Evolutionary conservation across 2,113 vertebrate genomes (phyloP).

Genomic region (Peromyscus leucopus): DNA sequence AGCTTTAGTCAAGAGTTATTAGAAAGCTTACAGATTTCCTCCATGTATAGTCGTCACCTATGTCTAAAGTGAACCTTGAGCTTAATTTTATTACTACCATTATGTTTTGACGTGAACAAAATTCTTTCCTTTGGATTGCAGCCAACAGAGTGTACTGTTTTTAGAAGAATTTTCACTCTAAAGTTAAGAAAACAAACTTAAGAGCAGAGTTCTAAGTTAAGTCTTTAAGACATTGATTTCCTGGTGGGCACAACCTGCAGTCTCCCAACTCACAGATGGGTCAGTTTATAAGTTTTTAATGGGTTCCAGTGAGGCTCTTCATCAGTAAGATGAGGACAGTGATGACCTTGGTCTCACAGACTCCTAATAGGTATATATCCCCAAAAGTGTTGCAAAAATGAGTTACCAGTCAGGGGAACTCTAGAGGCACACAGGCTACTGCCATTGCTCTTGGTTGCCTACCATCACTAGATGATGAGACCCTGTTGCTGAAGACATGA

Average conservation of each 20-base stretch:
- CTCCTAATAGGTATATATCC: neutral
- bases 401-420: neutral
- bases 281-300: neutral
- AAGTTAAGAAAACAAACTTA: slow-evolving; percentile 47
- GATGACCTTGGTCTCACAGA: neutral
- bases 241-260: neutral
- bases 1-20: neutral
- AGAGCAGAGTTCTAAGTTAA: neutral
- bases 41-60: neutral
- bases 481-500: neutral
- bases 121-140: neutral
- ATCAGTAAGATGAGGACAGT: neutral
- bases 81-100: neutral
- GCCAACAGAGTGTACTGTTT: neutral
- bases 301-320: neutral
- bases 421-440: neutral
- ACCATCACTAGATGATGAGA: neutral
- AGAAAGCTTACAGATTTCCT: neutral
- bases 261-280: neutral
- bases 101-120: neutral
- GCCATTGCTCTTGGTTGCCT: neutral
- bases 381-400: neutral
- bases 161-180: slow-evolving; percentile 34
- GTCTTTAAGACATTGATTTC: slow-evolving; percentile 1
- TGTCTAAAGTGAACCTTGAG: neutral